phyloP scores from a whole-genome alignment of 2,888 invertebrate genomes.

The Seira musarum region DNA sequence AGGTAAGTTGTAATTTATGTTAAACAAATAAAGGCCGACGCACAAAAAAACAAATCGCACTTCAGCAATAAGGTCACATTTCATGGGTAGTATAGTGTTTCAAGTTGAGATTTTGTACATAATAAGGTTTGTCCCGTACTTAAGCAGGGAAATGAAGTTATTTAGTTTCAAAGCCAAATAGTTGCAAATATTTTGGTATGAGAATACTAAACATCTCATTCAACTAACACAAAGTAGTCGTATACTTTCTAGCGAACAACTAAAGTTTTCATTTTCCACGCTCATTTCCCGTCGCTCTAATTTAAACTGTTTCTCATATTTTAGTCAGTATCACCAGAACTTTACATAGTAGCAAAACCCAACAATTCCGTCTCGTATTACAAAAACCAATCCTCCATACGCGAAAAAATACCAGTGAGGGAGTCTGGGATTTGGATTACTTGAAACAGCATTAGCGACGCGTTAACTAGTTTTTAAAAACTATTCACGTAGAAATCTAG shows the following conservation, averaged over 20 bases:
- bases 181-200: too few relatives aligned
- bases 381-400: not conserved
- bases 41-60: too few relatives aligned
- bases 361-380: not conserved
- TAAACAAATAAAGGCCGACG: too few relatives aligned
- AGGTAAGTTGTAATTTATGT: too few relatives aligned
- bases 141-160: too few relatives aligned
- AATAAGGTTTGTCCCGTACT: too few relatives aligned
- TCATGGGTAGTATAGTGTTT: too few relatives aligned
- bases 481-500: not conserved
- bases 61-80: too few relatives aligned
- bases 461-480: not conserved
- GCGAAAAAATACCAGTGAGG: constrained; percentile 9
- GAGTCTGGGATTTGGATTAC: constrained; percentile 40
- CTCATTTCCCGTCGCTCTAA: not conserved
- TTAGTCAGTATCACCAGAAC: not conserved
- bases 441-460: constrained; percentile 24
- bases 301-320: not conserved
- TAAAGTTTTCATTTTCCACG: not conserved
- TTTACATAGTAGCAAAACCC: not conserved
- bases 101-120: too few relatives aligned
- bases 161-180: too few relatives aligned
- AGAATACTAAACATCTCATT: not conserved
- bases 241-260: too few relatives aligned
- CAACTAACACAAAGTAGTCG: not conserved